phyloP scores from a whole-genome alignment of 2,797 vertebrate genomes.

The Gastrophryne carolinensis region DNA sequence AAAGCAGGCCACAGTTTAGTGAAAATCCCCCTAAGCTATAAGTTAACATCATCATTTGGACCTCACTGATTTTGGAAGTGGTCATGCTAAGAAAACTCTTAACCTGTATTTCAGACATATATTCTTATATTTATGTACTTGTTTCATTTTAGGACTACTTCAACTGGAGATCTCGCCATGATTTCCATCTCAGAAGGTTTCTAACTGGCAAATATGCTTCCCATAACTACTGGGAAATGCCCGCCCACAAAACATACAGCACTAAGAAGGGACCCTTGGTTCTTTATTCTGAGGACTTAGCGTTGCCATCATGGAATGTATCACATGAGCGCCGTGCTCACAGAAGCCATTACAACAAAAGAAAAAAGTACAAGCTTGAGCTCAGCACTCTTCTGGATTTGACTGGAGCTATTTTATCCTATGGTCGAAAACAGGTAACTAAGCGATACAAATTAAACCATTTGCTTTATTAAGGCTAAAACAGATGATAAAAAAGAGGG shows the following conservation, averaged over 20 bases:
- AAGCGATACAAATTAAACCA: neutral
- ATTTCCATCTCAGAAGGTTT: conserved; percentile 49
- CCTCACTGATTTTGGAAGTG: too few species aligned
- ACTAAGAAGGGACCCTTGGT: conserved; percentile 71
- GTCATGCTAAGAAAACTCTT: too few species aligned
- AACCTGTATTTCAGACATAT: too few species aligned
- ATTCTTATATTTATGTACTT: neutral
- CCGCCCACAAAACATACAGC: conserved; percentile 77
- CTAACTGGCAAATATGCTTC: conserved; percentile 17
- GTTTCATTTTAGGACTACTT: conserved; percentile 72
- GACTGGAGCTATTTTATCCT: conserved; percentile 65
- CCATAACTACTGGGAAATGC: conserved; percentile 44
- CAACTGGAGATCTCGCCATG: conserved; percentile 73
- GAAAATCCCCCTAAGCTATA: too few species aligned
- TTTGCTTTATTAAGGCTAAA: too few species aligned
- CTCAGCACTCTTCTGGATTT: conserved; percentile 66
- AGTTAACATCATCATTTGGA: too few species aligned
- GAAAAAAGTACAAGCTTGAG: conserved; percentile 55
- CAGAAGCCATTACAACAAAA: neutral
- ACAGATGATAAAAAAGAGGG: too few species aligned
- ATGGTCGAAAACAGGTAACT: conserved; percentile 67
- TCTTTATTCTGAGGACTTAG: conserved; percentile 75
- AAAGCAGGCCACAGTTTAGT: too few species aligned
- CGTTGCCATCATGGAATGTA: conserved; percentile 54
- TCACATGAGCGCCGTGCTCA: conserved; percentile 53